These are phyloP conservation scores for Amorpha juglandis DNA, from an alignment of 2,888 invertebrate species.

Conservation along the genomic window DNA sequence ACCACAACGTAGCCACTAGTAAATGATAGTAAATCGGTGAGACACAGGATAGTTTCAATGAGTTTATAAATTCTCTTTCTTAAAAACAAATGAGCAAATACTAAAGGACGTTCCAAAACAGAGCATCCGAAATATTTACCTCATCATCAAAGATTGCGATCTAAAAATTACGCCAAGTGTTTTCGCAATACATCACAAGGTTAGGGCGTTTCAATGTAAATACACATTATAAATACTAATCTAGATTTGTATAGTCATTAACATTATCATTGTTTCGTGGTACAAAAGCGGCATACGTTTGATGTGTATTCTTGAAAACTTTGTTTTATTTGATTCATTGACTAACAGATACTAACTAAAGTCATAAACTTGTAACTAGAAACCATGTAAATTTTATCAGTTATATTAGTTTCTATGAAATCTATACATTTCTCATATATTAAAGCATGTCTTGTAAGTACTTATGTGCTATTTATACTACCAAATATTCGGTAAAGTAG, in stretches of 20 bases:
- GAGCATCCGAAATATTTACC: not conserved
- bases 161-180: not conserved
- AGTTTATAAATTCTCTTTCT: not conserved
- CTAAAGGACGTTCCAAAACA: not conserved
- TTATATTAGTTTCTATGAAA: not conserved
- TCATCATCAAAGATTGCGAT: not conserved
- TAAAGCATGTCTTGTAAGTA: too few relatives aligned
- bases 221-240: slow-evolving; percentile 4
- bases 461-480: too few relatives aligned
- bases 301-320: not conserved
- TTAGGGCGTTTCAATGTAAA: not conserved
- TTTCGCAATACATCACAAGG: not conserved
- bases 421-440: not conserved
- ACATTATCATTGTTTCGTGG: not conserved
- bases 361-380: not conserved
- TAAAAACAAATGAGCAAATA: not conserved
- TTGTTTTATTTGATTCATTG: not conserved
- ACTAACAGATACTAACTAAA: not conserved
- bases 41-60: not conserved
- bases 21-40: not conserved
- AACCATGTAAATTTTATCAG: not conserved
- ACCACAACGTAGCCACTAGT: too few relatives aligned
- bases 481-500: too few relatives aligned
- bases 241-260: not conserved
- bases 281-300: not conserved